Conservation (phyloP, 2,113 vertebrate genomes). For the Grantiella picta region DNA sequence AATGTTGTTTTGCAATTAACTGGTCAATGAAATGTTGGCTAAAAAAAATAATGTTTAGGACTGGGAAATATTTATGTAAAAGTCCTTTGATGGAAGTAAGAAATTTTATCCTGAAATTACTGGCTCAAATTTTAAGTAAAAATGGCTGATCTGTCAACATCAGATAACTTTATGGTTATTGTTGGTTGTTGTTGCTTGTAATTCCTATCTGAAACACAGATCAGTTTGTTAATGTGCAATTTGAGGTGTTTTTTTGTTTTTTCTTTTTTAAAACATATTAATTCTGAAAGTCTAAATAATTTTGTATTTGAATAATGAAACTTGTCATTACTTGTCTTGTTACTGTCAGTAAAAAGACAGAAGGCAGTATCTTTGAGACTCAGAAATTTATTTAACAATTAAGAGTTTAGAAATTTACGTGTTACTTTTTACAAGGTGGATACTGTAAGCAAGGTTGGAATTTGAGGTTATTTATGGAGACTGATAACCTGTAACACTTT, state of each 20-base stretch:
- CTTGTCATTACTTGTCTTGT: neutral
- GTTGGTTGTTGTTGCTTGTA: neutral
- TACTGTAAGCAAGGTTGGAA: neutral
- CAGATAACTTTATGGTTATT: neutral
- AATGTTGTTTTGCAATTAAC: neutral
- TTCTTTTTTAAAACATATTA: neutral
- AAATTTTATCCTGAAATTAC: neutral
- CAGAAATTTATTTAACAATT: neutral
- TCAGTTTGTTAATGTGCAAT: neutral
- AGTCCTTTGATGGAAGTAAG: neutral
- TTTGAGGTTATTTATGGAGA: neutral
- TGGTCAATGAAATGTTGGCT: neutral
- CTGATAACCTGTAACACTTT: neutral
- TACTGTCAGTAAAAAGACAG: neutral
- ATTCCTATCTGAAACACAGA: neutral
- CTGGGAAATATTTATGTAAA: neutral
- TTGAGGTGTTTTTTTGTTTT: neutral
- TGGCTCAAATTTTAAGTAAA: neutral
- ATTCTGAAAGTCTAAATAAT: neutral
- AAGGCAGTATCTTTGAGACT: neutral
- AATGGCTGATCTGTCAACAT: neutral
- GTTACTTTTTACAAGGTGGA: neutral
- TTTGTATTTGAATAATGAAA: neutral
- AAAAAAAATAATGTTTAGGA: neutral
- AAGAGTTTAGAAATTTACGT: neutral